Conservation (phyloP, 2,797 vertebrate species). For the Channa striata region DNA sequence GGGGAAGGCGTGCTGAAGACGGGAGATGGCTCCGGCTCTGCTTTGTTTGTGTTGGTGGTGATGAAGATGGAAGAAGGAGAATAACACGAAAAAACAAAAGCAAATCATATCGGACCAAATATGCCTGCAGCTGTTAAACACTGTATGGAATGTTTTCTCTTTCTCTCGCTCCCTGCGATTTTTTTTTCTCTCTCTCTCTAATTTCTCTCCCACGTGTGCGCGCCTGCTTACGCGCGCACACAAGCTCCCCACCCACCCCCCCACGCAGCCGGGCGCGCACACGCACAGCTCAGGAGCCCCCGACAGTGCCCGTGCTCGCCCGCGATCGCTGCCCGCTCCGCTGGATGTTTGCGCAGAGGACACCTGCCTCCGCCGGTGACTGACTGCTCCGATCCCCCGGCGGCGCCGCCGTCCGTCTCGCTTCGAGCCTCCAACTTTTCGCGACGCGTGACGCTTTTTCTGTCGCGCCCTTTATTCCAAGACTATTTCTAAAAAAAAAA, state of each 20-base stretch:
- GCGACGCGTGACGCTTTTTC: neutral
- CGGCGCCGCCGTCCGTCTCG: neutral
- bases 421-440: conserved; percentile 40
- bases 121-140: conserved; percentile 52
- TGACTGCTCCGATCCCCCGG: conserved; percentile 3
- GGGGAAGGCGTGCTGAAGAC: neutral
- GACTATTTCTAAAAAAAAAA: conserved; percentile 1
- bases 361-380: conserved; percentile 28
- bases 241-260: no score
- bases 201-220: conserved; percentile 44
- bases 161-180: neutral
- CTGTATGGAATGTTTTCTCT: conserved; percentile 33
- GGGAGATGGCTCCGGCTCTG: conserved; percentile 10
- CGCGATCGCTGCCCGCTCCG: conserved; percentile 43
- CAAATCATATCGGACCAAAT: conserved; percentile 40
- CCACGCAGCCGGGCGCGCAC: conserved; percentile 68
- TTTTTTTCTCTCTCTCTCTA: neutral
- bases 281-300: conserved; percentile 59
- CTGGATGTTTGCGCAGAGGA: conserved; percentile 73
- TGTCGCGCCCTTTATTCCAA: conserved; percentile 13
- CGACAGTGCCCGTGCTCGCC: conserved; percentile 51
- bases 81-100: conserved; percentile 22
- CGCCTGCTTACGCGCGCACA: conserved; percentile 32
- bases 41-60: conserved; percentile 25
- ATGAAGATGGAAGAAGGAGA: conserved; percentile 10